Evolutionary conservation across 2,888 invertebrate genomes (phyloP), one percentile per base, ranked within the genome.

Genomic region (Epinotia bilunana): DNA sequence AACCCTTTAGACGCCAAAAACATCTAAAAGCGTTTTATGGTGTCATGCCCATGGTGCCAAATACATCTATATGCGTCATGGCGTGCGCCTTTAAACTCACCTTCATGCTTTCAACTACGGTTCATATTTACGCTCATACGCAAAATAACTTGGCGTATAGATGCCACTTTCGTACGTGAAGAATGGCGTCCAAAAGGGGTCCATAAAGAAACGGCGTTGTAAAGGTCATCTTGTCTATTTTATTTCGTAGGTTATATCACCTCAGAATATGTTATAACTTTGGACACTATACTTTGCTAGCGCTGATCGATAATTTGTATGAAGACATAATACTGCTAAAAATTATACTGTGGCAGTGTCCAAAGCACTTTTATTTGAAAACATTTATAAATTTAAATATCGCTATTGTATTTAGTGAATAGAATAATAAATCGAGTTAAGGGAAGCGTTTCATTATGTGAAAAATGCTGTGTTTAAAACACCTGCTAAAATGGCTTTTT

Each of bases 381-480:
- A 33, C 49, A 60, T 74, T 74, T 74, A 58, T 55, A 53, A 71
- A 74, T 71, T 74, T 39, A 64, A 70, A 74, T 74, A 74, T 74
- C 61, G 43, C 64, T 71, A 74, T 61, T 74, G 70, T 65, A 74
- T 65, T 74, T 64, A 74, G 70, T 70, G 70, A 74, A 64, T 74
- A 74, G 64, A 64, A 70, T 70, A 60, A 60, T 65, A 71, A 73
- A 69, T 64, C 16, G 63, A 63, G 53, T 65, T 70, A 74, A 57
- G 49, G 12, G n/a, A 64, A 65, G 74, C 64, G 74, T 74, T 65
- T 60, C 74, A 74, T 74, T 74, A 53, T 65, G 70, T 63, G 70
- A 65, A 71, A 64, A 71, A 70, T 64, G 62, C 33, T 33, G 46
- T 12, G 39, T 18, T 53, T n/a, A 11, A 11, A 43, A 33, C n/a